Evolutionary conservation across 2,888 invertebrate genomes (phyloP).

Genomic region (Blastobasis adustella): DNA sequence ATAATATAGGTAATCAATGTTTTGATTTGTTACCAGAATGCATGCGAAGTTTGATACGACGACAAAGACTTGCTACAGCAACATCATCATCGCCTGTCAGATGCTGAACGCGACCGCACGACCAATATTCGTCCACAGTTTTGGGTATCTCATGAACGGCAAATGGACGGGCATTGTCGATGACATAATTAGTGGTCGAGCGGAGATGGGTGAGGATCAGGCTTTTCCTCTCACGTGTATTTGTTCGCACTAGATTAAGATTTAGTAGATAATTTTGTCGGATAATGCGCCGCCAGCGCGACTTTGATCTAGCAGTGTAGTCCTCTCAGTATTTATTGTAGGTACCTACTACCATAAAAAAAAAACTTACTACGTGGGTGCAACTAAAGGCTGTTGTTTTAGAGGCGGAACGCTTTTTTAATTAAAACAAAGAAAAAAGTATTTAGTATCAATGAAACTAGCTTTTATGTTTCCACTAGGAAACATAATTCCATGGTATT

Average conservation of each 20-base stretch:
- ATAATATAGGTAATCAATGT: background rate
- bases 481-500: no score
- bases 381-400: no score
- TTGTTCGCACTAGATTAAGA: background rate
- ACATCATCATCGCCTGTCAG: conserved; percentile 34
- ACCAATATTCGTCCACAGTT: conserved; percentile 43
- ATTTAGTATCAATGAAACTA: no score
- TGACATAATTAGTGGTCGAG: conserved; percentile 36
- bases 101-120: conserved; percentile 53
- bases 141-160: conserved; percentile 47
- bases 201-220: conserved; percentile 41
- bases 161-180: conserved; percentile 53
- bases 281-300: background rate
- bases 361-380: background rate
- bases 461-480: no score
- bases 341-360: background rate
- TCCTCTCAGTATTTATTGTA: background rate
- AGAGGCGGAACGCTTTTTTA: no score
- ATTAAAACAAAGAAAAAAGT: no score
- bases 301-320: background rate
- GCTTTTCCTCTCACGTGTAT: background rate
- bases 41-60: conserved; percentile 40
- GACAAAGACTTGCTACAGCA: conserved; percentile 44
- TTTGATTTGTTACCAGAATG: conserved; percentile 18
- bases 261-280: background rate